phyloP scores from a whole-genome alignment of 2,113 vertebrate species.

The Heterotis niloticus region DNA sequence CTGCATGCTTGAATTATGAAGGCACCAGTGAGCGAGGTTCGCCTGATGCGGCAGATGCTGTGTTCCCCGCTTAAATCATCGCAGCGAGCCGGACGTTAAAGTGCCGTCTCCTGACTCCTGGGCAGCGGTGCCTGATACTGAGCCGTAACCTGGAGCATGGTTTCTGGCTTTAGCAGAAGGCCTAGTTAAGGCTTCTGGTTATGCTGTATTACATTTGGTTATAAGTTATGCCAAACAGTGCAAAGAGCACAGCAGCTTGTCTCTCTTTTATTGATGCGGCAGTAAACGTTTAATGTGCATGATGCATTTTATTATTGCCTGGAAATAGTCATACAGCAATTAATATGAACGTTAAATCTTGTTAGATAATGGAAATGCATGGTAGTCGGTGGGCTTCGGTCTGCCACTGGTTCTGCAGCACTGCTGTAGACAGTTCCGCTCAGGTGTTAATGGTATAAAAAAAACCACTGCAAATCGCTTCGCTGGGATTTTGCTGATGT shows the following conservation, averaged over 20 bases:
- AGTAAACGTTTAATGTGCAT: neutral
- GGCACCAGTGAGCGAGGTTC: slow-evolving; percentile 28
- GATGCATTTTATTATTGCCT: neutral
- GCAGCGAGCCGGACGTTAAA: neutral
- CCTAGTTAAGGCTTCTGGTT: too few species aligned
- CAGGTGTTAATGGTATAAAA: neutral
- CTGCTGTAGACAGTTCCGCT: neutral
- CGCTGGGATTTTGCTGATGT: neutral
- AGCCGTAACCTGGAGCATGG: neutral
- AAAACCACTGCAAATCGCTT: neutral
- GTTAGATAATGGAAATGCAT: neutral
- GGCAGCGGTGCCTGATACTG: neutral
- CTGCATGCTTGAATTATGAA: slow-evolving; percentile 32
- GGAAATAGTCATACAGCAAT: neutral
- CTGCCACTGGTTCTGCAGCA: neutral
- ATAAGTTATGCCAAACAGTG: neutral
- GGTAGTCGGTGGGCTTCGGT: neutral
- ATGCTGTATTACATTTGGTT: too few species aligned
- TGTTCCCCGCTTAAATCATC: slow-evolving; percentile 40
- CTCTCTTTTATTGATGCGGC: neutral
- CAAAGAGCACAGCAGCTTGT: neutral
- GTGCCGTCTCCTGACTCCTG: neutral
- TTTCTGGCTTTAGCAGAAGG: neutral
- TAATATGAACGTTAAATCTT: neutral
- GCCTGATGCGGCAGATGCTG: slow-evolving; percentile 47